phyloP scores from a whole-genome alignment of 2,113 vertebrate genomes.

The Microcebus griseorufus region DNA sequence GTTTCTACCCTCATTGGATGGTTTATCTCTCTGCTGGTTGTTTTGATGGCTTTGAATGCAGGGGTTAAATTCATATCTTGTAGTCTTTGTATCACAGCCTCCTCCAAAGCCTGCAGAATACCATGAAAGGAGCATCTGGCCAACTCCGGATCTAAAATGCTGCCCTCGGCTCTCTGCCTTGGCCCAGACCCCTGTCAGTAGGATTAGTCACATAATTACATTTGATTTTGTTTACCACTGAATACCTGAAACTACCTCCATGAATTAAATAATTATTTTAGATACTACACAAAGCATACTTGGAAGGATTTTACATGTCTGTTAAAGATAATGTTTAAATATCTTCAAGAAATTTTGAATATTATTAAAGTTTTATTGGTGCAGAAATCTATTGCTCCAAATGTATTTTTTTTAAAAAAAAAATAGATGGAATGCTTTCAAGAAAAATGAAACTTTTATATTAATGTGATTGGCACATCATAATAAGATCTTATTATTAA shows the following conservation, averaged over 20 bases:
- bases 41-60: constrained; percentile 48
- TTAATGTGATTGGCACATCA: not conserved
- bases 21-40: constrained; percentile 48
- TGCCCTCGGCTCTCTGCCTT: constrained; percentile 72
- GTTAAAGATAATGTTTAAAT: constrained; percentile 64
- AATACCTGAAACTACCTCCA: constrained; percentile 31
- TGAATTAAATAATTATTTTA: constrained; percentile 56
- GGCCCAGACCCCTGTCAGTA: constrained; percentile 59
- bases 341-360: constrained; percentile 76
- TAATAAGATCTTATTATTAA: not conserved
- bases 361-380: constrained; percentile 61
- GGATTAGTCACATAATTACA: constrained; percentile 72
- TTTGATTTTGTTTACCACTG: constrained; percentile 73
- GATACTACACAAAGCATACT: constrained; percentile 66
- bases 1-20: constrained; percentile 54
- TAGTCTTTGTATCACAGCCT: not conserved
- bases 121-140: constrained; percentile 66
- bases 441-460: not conserved
- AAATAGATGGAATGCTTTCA: not conserved
- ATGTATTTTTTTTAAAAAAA: not conserved
- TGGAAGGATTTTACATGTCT: constrained; percentile 66
- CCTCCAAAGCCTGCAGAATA: constrained; percentile 42
- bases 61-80: constrained; percentile 63
- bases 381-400: constrained; percentile 38
- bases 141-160: constrained; percentile 73